A percentile compares a stretch with the other conserved stretches of the same genome.
phyloP scores from a whole-genome alignment of 2,113 vertebrate genomes.

The Clarias gariepinus region DNA sequence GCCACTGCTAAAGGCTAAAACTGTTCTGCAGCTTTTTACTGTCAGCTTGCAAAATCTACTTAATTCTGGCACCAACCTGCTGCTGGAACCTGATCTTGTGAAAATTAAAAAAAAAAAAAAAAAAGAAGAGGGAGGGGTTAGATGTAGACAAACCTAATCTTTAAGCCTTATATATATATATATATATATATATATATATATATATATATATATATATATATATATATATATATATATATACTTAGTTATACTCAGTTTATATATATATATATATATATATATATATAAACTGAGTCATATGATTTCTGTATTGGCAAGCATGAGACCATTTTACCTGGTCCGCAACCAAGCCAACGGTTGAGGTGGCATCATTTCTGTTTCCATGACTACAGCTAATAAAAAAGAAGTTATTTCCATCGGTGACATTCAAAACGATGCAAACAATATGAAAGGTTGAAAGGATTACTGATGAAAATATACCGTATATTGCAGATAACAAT shows the following conservation, averaged over 20 bases:
- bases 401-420: constrained; percentile 21
- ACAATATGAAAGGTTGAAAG: neutral
- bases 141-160: neutral
- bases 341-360: constrained; percentile 5
- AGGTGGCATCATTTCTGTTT: constrained; percentile 20
- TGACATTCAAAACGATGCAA: constrained; percentile 16
- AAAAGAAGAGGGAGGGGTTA: neutral
- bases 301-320: neutral
- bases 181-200: too few species aligned
- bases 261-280: too few species aligned
- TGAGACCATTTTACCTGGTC: neutral
- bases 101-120: neutral
- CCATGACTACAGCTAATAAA: constrained; percentile 20
- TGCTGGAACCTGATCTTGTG: neutral
- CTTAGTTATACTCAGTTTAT: too few species aligned
- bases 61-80: neutral
- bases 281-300: neutral
- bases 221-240: too few species aligned
- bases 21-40: neutral
- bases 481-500: neutral
- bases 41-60: neutral
- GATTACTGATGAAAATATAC: neutral
- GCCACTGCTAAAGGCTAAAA: neutral
- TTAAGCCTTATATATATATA: too few species aligned
- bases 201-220: too few species aligned